Percentiles rank a stretch among this genome's conserved stretches.
Evolutionary conservation across 1,140 invertebrate genomes (phyloP).

Genomic region (Drosophila willistoni): DNA sequence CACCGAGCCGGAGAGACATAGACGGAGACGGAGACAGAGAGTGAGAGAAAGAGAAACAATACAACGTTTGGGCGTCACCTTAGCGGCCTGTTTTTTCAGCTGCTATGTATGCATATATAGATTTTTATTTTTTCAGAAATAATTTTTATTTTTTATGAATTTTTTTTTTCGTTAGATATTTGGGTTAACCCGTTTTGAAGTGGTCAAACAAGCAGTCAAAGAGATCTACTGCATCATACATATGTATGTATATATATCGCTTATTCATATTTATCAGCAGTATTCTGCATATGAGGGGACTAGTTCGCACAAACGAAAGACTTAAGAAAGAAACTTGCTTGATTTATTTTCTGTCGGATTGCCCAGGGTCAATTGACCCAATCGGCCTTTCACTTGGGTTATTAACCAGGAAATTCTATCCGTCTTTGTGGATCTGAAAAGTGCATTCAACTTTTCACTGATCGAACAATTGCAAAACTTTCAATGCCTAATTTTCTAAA

Average conservation of each 20-base stretch:
- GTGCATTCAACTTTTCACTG: constrained; percentile 71
- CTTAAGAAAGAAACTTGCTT: constrained; percentile 69
- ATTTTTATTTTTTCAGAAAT: constrained; percentile 11
- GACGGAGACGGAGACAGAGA: neutral
- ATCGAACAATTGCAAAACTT: constrained; percentile 26
- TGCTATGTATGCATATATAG: neutral
- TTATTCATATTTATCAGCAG: constrained; percentile 15
- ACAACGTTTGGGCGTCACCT: constrained; percentile 13
- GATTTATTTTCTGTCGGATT: constrained; percentile 57
- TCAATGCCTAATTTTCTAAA: constrained; percentile 34
- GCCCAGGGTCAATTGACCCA: constrained; percentile 21
- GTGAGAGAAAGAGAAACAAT: neutral
- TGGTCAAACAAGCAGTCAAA: constrained; percentile 54
- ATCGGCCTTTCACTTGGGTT: constrained; percentile 31
- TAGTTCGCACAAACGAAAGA: constrained; percentile 47
- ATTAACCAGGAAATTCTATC: constrained; percentile 43
- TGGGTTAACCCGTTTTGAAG: constrained; percentile 70
- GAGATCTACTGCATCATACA: constrained; percentile 50
- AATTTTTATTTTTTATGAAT: constrained; percentile 13
- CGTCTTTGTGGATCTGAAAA: neutral
- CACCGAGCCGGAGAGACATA: neutral
- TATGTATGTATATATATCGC: constrained; percentile 23
- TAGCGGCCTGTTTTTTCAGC: constrained; percentile 14
- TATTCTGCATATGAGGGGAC: constrained; percentile 24
- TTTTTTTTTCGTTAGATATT: constrained; percentile 52